Percentiles rank a stretch among this genome's conserved stretches.
Conservation (phyloP, 64 coral and sea anemone species). For the Exaiptasia diaphana region DNA sequence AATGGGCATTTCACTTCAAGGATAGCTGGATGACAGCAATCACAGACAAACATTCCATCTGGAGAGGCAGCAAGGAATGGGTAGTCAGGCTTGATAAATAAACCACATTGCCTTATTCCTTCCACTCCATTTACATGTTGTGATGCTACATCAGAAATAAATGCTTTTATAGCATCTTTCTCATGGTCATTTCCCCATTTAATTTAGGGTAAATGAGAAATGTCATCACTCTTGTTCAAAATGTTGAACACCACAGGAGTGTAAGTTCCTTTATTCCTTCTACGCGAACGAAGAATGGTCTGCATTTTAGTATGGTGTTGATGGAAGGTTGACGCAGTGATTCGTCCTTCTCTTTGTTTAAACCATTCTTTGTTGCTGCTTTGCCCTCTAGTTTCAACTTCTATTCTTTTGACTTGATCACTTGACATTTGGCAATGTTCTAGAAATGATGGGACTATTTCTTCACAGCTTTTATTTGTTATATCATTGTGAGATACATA, state of each 20-base stretch:
- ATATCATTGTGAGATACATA: no score
- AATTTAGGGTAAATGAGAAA: no score
- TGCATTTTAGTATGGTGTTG: conserved; percentile 47
- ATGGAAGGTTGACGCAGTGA: conserved; percentile 56
- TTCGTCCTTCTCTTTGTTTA: conserved; percentile 31
- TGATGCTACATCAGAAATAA: background rate
- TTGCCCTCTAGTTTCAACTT: conserved; percentile 49
- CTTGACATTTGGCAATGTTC: no score
- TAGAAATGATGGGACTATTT: no score
- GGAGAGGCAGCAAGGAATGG: conserved; percentile 37
- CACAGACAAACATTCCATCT: conserved; percentile 20
- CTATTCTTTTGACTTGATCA: no score
- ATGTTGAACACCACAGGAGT: no score
- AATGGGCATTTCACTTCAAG: conserved; percentile 38
- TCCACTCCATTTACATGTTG: no score
- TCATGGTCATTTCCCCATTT: background rate
- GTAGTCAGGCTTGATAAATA: background rate
- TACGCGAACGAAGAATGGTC: conserved; percentile 29
- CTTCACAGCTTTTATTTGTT: no score
- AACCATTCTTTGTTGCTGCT: conserved; percentile 16
- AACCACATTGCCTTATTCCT: background rate
- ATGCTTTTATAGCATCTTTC: background rate
- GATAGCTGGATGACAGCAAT: background rate
- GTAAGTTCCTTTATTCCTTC: no score
- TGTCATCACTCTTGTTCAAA: no score